Evolutionary conservation across 2,888 invertebrate genomes (phyloP).

Genomic region (Cerceris rybyensis): DNA sequence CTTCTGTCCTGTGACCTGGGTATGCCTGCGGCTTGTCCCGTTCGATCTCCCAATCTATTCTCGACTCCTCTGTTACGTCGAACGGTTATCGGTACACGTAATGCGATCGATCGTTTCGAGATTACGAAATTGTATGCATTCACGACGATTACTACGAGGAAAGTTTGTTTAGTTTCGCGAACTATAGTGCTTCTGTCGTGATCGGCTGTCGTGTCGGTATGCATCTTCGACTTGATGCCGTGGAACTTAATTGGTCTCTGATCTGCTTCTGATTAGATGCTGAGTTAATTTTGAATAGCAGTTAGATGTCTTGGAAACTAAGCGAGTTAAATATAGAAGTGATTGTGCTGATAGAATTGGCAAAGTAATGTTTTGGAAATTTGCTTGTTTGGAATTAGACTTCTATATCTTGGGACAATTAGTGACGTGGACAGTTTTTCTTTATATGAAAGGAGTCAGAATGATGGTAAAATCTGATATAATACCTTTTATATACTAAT

Average conservation of each 20-base stretch:
- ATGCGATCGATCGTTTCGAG: slow-evolving; percentile 64
- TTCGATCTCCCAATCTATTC: slow-evolving; percentile 48
- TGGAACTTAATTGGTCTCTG: neutral
- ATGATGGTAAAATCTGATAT: too few relatives aligned
- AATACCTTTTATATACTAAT: too few relatives aligned
- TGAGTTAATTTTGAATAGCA: too few relatives aligned
- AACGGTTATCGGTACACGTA: slow-evolving; percentile 53
- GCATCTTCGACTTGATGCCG: slow-evolving; percentile 5
- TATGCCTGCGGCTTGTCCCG: slow-evolving; percentile 20
- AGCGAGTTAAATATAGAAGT: too few relatives aligned
- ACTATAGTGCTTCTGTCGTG: slow-evolving; percentile 24
- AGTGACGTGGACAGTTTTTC: too few relatives aligned
- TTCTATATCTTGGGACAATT: too few relatives aligned
- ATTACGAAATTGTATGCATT: slow-evolving; percentile 46
- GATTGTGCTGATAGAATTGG: too few relatives aligned
- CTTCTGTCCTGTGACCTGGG: neutral
- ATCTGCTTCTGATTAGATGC: too few relatives aligned
- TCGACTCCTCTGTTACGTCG: slow-evolving; percentile 33
- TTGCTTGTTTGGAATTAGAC: too few relatives aligned
- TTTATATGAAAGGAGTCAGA: too few relatives aligned
- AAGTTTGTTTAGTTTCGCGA: slow-evolving; percentile 40
- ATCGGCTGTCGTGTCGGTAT: slow-evolving; percentile 16
- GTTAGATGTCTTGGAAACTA: too few relatives aligned
- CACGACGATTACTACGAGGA: slow-evolving; percentile 33
- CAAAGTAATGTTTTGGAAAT: too few relatives aligned